Percentiles rank a stretch among this genome's conserved stretches.
Evolutionary conservation across 92 coral and sea anemone species (phyloP).

Genomic region (Porites lobata): DNA sequence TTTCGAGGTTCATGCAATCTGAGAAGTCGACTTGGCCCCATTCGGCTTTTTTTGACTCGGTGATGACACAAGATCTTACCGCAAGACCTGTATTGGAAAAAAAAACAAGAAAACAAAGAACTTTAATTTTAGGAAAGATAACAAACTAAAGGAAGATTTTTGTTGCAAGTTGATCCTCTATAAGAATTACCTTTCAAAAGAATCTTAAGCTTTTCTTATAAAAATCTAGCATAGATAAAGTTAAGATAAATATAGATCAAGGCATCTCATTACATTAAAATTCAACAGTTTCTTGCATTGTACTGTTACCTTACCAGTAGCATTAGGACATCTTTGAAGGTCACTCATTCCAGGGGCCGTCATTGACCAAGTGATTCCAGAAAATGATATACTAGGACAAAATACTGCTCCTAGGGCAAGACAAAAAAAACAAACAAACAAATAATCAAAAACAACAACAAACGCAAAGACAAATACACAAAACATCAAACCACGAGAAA

Average conservation of each 20-base stretch:
- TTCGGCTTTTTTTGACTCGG: not conserved
- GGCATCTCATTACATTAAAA: too few species aligned
- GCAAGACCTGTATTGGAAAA: not conserved
- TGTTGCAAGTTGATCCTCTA: too few species aligned
- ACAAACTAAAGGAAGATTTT: not conserved
- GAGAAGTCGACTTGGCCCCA: slow-evolving; percentile 59
- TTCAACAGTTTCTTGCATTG: too few species aligned
- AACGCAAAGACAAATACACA: not conserved
- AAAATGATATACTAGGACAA: not conserved
- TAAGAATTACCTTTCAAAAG: too few species aligned
- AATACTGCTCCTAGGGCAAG: not conserved
- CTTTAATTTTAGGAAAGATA: not conserved
- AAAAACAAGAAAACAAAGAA: not conserved
- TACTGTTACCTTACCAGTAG: slow-evolving; percentile 11
- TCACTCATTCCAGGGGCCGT: slow-evolving; percentile 21
- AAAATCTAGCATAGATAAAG: too few species aligned
- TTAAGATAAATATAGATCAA: too few species aligned
- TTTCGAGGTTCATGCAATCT: slow-evolving; percentile 19
- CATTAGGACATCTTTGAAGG: slow-evolving; percentile 25
- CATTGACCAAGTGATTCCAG: slow-evolving; percentile 23
- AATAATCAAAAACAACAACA: not conserved
- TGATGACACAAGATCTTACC: slow-evolving; percentile 27
- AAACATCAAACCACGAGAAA: not conserved
- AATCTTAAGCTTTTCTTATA: too few species aligned
- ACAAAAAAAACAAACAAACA: too few species aligned